Evolutionary conservation across 2,888 invertebrate species (phyloP), one percentile per base, ranked within the genome.

Genomic region (Melanostoma mellinum): DNA sequence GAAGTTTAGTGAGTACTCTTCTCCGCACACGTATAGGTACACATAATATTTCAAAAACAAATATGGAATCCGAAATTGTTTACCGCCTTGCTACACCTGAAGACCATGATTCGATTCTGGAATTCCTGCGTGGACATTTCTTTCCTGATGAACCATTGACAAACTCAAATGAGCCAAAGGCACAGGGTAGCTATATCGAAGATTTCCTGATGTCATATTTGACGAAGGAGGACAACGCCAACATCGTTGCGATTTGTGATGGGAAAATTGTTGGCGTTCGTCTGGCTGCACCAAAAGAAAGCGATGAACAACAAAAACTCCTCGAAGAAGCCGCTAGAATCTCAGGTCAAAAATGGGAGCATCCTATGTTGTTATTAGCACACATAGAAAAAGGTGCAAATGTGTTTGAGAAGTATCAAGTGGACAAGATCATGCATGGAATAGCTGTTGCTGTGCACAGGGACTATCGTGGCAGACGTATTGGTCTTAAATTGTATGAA

Each of bases 71-170:
- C 10, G 46, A 85, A 9, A 71, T 90, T 10, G 48, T 63, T 44
- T 77, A 89, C 32, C 85, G 86, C 4, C 71, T 88, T 10, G 88
- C 88, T 1, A 30, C 68, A 5, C 48, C 8, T 1, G 46, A 84
- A 0, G 89, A 91, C n/a, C 53, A 79, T n/a, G 80, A 87, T 33
- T 58, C 85, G 3, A 69, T 90, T 2, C 78, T 90, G 38, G 69
- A 88, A 8, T 90, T 90, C 33, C 85, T 91, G 1, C 87, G 87
- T 9, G 46, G 55, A 4, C 87, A 89, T 72, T 91, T 88, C 55
- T 91, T 90, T 46, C 86, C 67, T 0, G 90, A 91, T 32, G 91
- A 91, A 53, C 90, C 91, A 3, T 63, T 90, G 4, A 90, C 89
- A 3, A 73, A 80, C 0, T 89, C 89, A 35, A 87, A 86, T 40